phyloP scores from a whole-genome alignment of 2,888 invertebrate genomes.

The Rotaria macrura region DNA sequence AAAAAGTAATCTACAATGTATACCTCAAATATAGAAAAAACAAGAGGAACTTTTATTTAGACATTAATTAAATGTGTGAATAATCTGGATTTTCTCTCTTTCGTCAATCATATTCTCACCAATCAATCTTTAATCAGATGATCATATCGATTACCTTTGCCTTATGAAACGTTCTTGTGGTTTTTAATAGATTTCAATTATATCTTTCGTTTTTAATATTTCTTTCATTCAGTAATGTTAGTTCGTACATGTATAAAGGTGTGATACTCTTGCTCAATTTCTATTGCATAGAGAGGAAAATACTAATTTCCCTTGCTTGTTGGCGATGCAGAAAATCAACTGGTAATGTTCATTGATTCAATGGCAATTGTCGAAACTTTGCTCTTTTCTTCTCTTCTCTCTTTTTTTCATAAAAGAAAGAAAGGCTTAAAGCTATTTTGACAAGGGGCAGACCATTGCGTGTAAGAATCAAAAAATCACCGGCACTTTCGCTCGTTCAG shows the following conservation, averaged over 20 bases:
- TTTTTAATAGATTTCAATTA: background rate
- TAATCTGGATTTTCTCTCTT: background rate
- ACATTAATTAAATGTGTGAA: background rate
- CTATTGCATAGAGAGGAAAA: background rate
- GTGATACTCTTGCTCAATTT: background rate
- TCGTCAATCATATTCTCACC: background rate
- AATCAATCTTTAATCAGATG: background rate
- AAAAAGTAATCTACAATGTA: background rate
- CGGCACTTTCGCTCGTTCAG: background rate
- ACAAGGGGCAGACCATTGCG: background rate
- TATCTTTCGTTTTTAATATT: background rate
- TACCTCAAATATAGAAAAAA: background rate
- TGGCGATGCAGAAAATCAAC: background rate
- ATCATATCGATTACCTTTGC: background rate
- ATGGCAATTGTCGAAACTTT: background rate
- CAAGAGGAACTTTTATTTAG: background rate
- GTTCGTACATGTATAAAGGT: background rate
- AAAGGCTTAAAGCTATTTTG: background rate
- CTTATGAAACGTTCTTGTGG: background rate
- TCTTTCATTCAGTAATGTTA: background rate
- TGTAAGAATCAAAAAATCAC: background rate
- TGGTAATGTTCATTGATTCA: background rate
- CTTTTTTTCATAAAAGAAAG: background rate
- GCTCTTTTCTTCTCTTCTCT: background rate
- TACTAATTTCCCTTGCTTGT: background rate